Conservation (phyloP, 2,888 invertebrate species). For the Andrena praecox region DNA sequence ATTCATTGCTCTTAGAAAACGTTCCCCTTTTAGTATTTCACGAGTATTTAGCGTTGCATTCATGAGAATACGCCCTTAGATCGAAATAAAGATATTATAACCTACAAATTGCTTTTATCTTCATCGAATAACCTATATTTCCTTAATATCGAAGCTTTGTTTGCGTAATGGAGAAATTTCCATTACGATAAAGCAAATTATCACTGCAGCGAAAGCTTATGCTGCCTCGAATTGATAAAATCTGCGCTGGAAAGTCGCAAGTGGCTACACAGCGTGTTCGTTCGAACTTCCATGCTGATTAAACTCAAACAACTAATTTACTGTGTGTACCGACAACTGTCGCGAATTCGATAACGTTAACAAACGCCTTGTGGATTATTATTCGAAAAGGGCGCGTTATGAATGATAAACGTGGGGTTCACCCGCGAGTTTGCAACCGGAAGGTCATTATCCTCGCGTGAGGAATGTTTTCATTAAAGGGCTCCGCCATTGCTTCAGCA, state of each 20-base stretch:
- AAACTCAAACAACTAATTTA: not conserved
- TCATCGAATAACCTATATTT: not conserved
- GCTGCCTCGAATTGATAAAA: no score
- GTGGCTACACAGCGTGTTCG: not conserved
- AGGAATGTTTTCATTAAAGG: conserved; percentile 34
- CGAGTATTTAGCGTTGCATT: no score
- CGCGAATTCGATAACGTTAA: not conserved
- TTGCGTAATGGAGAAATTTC: not conserved
- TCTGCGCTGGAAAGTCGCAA: not conserved
- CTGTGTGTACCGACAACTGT: not conserved
- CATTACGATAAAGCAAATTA: no score
- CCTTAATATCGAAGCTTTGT: not conserved
- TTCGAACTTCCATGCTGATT: not conserved
- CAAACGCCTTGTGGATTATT: not conserved
- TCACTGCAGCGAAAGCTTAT: not conserved
- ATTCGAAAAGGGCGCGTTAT: conserved; percentile 1
- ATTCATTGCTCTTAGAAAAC: no score
- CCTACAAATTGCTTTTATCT: no score
- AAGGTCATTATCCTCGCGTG: conserved; percentile 38
- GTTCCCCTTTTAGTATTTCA: no score
- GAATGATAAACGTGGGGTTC: conserved; percentile 26
- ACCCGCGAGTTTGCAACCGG: conserved; percentile 22
- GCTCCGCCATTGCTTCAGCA: not conserved
- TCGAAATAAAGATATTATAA: no score
- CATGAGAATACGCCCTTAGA: no score